Evolutionary conservation across 2,797 vertebrate genomes (phyloP), one percentile per base, ranked within the genome.

Genomic region (Spea hammondii): DNA sequence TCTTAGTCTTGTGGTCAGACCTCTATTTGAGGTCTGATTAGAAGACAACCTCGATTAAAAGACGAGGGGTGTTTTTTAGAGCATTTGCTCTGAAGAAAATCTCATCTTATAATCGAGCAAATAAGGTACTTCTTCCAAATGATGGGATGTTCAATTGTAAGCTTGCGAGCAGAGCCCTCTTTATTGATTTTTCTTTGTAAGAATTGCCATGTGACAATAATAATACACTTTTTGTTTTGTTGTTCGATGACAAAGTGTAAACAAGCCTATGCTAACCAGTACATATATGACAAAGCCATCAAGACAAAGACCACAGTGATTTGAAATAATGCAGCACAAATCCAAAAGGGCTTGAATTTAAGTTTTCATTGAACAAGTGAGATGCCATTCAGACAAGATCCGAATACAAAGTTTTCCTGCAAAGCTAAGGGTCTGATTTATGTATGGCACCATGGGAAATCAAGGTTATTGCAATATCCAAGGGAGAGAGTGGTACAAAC

Each of bases 391-490:
- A 64, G 48, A 81, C 74, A 72, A 60, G 69, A 51, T 67, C 50
- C 46, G 74, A 81, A 81, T 81, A 64, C 74, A 53, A 76, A 76
- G 65, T 70, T 70, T 68, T 72, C 71, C 54, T 76, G 73, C 50
- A 51, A 75, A 76, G 46, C 53, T 53, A 76, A 46, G 17, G 62
- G 51, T 76, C 66, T 81, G 73, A 80, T 72, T 76, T 71, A 65
- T 70, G 69, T 51, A 71, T 60, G 66, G 73, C 67, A 54, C 60
- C 79, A 72, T 55, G 79, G 74, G 79, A 81, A 80, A 81, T 81
- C 79, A 81, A 65, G 54, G 66, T 54, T 59, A 53, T 75, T 80
- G 50, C 49, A 80, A 76, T 76, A 76, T 70, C 68, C 45, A 13
- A n/a, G 46, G 46, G 68, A 70, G 66, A 65, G 9, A 66, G 53